Base-by-base conservation (phyloP, 2,888 invertebrate species). In the Drosophila histrio region DNA sequence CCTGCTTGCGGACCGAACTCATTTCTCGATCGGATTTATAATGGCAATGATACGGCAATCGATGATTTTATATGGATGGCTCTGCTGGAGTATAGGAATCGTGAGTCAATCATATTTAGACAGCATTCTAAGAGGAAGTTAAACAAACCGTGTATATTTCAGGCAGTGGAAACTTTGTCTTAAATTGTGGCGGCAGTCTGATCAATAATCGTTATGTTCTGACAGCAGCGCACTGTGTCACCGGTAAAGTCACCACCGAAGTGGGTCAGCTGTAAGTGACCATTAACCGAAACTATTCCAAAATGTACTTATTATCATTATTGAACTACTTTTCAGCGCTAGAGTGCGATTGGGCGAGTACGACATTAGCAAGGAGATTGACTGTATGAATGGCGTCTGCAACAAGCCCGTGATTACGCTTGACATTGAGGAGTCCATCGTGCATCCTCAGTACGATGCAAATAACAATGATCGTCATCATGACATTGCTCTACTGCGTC, bases 41-140 rank as follows among this genome's bases (percentile, higher is more conserved):
- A 95, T 13, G 95, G 95, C 13, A 92, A 92, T 28, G 87, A 90
- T 36, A 93, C 95, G 0, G 93, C 93, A 0, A 79, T 95, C 1
- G 94, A 94, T 73, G 95, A 95, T 72, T 95, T 94, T 78, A 94
- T 94, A 0, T 95, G 95, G 95, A 94, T 95, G 94, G 93, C 92
- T 0, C 90, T 95, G n/a, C 79, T 95, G 7, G 93, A 94, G 89
- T 95, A 95, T 83, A 92, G 93, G 64, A 93, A 93, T 92, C 93
- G 95, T 95, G 91, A 91, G 93, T 89, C 3, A 15, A 28, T 9
- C 24, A 9, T 19, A 9, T 15, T 3, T n/a, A 7, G 1, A 36
- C 1, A 7, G 8, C 2, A 6, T n/a, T 13, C 9, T 1, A 15
- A 2, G 1, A 24, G 2, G 3, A 22, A 5, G 0, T 15, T 21